Conservation (phyloP, 2,888 invertebrate species). For the Allygus modestus region DNA sequence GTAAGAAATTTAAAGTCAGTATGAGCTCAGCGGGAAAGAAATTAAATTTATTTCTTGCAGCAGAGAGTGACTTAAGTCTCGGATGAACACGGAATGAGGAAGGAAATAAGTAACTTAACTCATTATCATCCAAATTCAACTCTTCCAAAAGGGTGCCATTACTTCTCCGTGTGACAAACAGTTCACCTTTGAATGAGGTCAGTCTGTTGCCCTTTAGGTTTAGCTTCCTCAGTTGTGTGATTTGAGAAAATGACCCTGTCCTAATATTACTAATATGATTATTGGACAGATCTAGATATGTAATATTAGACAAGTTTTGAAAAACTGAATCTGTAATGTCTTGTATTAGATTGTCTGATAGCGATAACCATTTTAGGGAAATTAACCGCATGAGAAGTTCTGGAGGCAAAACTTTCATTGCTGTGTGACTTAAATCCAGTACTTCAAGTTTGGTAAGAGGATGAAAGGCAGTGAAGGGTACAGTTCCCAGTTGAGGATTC, state of each 20-base stretch:
- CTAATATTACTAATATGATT: slow-evolving; percentile 88
- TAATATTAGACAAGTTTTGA: slow-evolving; percentile 85
- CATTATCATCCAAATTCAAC: slow-evolving; percentile 88
- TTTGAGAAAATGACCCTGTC: slow-evolving; percentile 86
- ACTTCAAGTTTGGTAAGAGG: slow-evolving; percentile 82
- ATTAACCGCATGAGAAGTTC: slow-evolving; percentile 84
- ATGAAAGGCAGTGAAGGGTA: slow-evolving; percentile 81
- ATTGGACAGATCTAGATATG: slow-evolving; percentile 82
- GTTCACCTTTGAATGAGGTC: slow-evolving; percentile 89
- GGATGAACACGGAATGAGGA: slow-evolving; percentile 92
- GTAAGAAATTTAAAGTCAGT: slow-evolving; percentile 86
- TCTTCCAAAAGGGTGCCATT: slow-evolving; percentile 81
- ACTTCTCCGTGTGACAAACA: slow-evolving; percentile 82
- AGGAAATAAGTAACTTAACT: slow-evolving; percentile 89
- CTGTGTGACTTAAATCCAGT: slow-evolving; percentile 86
- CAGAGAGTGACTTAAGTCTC: slow-evolving; percentile 82
- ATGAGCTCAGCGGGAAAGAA: slow-evolving; percentile 92
- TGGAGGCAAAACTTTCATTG: slow-evolving; percentile 84
- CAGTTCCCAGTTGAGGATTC: slow-evolving; percentile 83
- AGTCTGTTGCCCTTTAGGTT: slow-evolving; percentile 87
- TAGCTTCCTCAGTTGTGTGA: slow-evolving; percentile 85
- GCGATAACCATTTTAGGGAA: slow-evolving; percentile 82
- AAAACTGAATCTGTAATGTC: slow-evolving; percentile 89
- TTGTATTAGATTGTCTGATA: slow-evolving; percentile 85
- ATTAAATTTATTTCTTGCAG: slow-evolving; percentile 87